These are phyloP conservation scores for Fratercula arctica DNA, from an alignment of 2,797 vertebrate species.

Conservation along the genomic window DNA sequence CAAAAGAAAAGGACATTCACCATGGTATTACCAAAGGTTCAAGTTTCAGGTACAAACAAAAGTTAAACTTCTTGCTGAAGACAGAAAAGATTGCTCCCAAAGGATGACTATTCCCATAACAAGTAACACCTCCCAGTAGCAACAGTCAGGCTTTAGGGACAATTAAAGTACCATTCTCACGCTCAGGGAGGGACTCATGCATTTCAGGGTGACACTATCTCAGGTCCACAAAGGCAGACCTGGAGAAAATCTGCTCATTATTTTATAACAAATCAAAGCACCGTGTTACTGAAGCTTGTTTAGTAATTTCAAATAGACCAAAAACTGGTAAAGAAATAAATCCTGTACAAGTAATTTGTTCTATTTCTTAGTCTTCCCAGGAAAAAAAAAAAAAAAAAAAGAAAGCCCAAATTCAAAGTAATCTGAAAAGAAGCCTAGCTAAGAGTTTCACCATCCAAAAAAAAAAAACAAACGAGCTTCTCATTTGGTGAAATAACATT, in stretches of 20 bases:
- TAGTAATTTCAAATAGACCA: background rate
- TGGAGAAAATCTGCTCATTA: background rate
- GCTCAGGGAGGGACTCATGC: background rate
- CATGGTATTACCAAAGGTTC: background rate
- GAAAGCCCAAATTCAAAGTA: background rate
- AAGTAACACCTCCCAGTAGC: background rate
- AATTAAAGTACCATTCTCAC: background rate
- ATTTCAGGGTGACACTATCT: background rate
- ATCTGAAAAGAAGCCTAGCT: background rate
- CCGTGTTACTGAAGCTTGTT: background rate
- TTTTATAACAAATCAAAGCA: background rate
- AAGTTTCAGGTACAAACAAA: background rate
- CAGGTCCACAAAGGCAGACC: background rate
- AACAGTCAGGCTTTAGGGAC: background rate
- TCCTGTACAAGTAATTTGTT: background rate
- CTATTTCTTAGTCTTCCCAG: background rate
- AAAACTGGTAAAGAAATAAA: background rate
- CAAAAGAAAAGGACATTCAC: background rate
- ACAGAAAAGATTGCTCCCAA: background rate
- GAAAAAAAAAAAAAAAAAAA: background rate
- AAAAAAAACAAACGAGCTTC: background rate
- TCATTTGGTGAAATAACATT: background rate
- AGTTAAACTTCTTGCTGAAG: background rate
- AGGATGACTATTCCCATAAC: background rate
- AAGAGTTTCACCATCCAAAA: background rate